Percentiles rank a stretch among this genome's conserved stretches.
Evolutionary conservation across 2,797 vertebrate species (phyloP).

Genomic region (Peromyscus nudipes): DNA sequence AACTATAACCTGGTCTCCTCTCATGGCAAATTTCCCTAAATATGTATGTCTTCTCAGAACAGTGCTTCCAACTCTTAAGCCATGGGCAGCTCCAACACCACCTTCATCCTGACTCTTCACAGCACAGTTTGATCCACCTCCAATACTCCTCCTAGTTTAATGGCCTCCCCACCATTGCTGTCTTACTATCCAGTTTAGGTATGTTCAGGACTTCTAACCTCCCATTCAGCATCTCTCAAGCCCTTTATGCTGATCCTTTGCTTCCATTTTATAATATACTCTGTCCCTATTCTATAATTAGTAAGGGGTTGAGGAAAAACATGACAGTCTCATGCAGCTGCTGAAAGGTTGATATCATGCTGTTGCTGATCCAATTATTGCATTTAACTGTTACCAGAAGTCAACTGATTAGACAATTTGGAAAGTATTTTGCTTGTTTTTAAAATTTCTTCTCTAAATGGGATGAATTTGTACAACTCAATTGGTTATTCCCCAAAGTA

Average conservation of each 20-base stretch:
- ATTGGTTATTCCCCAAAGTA: slow-evolving; percentile 64
- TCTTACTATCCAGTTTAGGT: not conserved
- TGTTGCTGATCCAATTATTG: slow-evolving; percentile 18
- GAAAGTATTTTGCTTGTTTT: slow-evolving; percentile 63
- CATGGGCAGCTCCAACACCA: not conserved
- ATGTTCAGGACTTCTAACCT: not conserved
- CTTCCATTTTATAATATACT: slow-evolving; percentile 10
- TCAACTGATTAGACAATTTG: slow-evolving; percentile 68
- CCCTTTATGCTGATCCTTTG: not conserved
- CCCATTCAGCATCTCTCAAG: not conserved
- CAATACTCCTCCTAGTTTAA: not conserved
- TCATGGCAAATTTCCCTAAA: not conserved
- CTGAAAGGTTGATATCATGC: not conserved
- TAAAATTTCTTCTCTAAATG: slow-evolving; percentile 61
- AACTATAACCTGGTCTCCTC: not conserved
- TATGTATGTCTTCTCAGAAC: not conserved
- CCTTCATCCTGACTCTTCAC: not conserved
- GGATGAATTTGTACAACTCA: slow-evolving; percentile 48
- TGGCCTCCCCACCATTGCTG: not conserved
- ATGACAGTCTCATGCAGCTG: not conserved
- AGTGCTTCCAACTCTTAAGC: not conserved
- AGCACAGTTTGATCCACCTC: not conserved
- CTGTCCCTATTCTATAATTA: not conserved
- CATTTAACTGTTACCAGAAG: slow-evolving; percentile 62
- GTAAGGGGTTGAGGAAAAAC: not conserved